Evolutionary conservation across 2,888 invertebrate species (phyloP), one percentile per base, ranked within the genome.

Genomic region (Trichopoda pennipes): DNA sequence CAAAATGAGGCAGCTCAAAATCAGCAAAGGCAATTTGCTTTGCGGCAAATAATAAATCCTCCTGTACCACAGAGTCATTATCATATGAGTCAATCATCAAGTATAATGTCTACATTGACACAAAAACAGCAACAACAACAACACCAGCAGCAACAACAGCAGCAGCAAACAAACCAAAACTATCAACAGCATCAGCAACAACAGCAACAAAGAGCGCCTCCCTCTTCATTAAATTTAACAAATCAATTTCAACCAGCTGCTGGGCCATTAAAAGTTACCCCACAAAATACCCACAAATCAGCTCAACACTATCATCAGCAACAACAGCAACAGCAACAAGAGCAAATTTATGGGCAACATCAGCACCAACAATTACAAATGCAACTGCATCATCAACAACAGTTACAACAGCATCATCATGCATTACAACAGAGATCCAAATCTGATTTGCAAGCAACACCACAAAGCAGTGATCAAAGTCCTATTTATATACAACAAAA

Each of bases 11-110:
- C 94, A 28, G 92, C 93, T 85, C 93, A 93, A 90, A 93, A 93
- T 84, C 94, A 94, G 87, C 94, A 94, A 85, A 93, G 94, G 80
- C 94, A 93, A 66, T 94, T 94, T 88, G 94, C 94, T 56, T 92
- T 94, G 87, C 90, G 94, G 0, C 94, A 94, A 89, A 90, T 93
- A 17, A 88, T 94, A 76, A 92, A 94, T 84, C 94, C 94, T 84
- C 94, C 94, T 83, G 92, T 93, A 51, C 93, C 89, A 9, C 87
- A 87, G 61, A 86, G 87, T 14, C 91, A 91, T 79, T 91, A 89
- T 60, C 91, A 90, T 66, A 89, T 91, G 88, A 90, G 90, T 85
- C 91, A 90, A 79, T 90, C 90, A 14, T 87, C 90, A 64, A 90
- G 90, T 84, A 87, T 91, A 80, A 87, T 89, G 83, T 88, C 89